These are phyloP conservation scores for Eutolmus rufibarbis DNA, from an alignment of 2,888 invertebrate species.

Conservation along the genomic window DNA sequence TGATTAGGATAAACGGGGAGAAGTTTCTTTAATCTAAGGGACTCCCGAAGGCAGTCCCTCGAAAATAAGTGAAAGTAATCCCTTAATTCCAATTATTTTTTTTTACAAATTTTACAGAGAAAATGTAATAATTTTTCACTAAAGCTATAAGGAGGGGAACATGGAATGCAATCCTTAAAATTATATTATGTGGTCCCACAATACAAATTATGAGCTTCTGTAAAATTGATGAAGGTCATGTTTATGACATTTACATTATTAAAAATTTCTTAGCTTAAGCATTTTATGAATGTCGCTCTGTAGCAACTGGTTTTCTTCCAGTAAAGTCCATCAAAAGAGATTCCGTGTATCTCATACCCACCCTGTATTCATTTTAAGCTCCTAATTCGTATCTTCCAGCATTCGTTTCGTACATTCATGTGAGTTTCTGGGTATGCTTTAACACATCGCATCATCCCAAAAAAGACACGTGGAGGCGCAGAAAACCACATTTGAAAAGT, in stretches of 20 bases:
- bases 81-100: not conserved
- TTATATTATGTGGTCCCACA: not conserved
- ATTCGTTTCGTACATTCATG: not conserved
- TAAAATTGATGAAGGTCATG: not conserved
- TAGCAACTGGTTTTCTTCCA: not conserved
- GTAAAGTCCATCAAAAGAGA: not conserved
- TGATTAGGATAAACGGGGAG: not conserved
- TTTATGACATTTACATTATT: not conserved
- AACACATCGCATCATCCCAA: not conserved
- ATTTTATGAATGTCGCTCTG: not conserved
- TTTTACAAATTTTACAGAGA: not conserved
- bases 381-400: not conserved
- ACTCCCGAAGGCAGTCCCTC: not conserved
- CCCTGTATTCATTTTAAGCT: not conserved
- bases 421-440: not conserved
- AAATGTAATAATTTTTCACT: not conserved
- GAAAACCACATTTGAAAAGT: not conserved
- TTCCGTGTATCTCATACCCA: not conserved
- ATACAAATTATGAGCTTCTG: not conserved
- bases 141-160: not conserved
- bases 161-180: not conserved
- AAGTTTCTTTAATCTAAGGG: not conserved
- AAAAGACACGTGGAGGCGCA: not conserved
- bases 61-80: not conserved
- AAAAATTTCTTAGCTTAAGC: not conserved